These are phyloP conservation scores for Drymonia ruficornis DNA, from an alignment of 2,888 invertebrate genomes.

Conservation along the genomic window DNA sequence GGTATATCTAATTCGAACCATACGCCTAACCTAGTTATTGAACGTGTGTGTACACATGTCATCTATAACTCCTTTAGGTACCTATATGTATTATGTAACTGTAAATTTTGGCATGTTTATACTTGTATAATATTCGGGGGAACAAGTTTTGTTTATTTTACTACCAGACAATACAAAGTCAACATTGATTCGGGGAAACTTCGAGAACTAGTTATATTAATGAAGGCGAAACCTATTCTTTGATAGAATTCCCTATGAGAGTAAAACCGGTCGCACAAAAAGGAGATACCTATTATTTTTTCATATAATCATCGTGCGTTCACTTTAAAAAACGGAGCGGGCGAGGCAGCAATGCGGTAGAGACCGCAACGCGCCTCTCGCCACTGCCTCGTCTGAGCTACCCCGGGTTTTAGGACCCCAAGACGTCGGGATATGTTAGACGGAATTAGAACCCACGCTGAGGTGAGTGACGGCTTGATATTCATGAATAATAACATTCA, in stretches of 20 bases:
- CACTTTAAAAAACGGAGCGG: too few relatives aligned
- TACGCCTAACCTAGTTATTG: too few relatives aligned
- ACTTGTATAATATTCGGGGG: slow-evolving; percentile 9
- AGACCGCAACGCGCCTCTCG: too few relatives aligned
- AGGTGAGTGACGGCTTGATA: background rate
- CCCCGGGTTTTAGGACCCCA: slow-evolving; percentile 14
- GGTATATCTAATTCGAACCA: too few relatives aligned
- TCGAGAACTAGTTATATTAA: slow-evolving; percentile 23
- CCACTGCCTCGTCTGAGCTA: slow-evolving; percentile 4
- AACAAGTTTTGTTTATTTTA: slow-evolving; percentile 17
- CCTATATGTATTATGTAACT: background rate
- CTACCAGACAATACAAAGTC: slow-evolving; percentile 15
- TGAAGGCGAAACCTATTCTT: slow-evolving; percentile 28
- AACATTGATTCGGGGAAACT: slow-evolving; percentile 31
- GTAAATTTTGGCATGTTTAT: too few relatives aligned
- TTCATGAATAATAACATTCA: background rate
- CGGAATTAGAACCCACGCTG: slow-evolving; percentile 27
- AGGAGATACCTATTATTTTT: too few relatives aligned
- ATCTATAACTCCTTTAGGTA: background rate
- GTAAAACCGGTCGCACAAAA: slow-evolving; percentile 16
- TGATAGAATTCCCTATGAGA: too few relatives aligned
- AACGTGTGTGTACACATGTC: too few relatives aligned
- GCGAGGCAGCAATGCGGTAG: too few relatives aligned
- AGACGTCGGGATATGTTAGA: slow-evolving; percentile 27
- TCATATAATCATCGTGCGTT: too few relatives aligned